These are phyloP conservation scores for Cyprinodon tularosa DNA, from an alignment of 2,113 vertebrate species.

Conservation along the genomic window DNA sequence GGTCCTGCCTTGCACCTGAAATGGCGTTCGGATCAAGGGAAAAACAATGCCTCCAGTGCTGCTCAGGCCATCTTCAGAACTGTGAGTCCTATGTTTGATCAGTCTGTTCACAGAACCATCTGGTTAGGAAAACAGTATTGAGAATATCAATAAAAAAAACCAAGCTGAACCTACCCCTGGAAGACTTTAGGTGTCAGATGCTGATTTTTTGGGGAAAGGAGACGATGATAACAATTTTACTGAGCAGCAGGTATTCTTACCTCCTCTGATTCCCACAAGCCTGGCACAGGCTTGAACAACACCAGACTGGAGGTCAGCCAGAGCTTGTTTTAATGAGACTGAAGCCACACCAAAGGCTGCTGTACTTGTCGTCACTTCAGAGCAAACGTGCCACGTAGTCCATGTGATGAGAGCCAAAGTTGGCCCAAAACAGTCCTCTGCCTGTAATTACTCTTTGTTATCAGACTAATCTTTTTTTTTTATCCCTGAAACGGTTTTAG, in stretches of 20 bases:
- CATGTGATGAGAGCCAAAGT: constrained; percentile 51
- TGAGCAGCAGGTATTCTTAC: constrained; percentile 55
- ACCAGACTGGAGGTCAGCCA: constrained; percentile 73
- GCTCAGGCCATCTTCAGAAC: constrained; percentile 26
- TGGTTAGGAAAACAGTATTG: constrained; percentile 1
- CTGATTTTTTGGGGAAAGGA: constrained; percentile 60
- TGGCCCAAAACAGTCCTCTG: constrained; percentile 54
- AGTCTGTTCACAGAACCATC: constrained; percentile 15
- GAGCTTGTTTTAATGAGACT: constrained; percentile 63
- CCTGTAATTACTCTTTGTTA: constrained; percentile 67
- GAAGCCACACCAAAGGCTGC: constrained; percentile 65
- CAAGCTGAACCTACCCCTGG: not conserved
- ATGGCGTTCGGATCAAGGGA: constrained; percentile 50
- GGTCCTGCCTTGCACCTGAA: constrained; percentile 59
- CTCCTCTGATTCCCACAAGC: constrained; percentile 41
- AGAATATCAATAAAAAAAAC: not conserved
- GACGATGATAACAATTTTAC: constrained; percentile 23
- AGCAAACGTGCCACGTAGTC: constrained; percentile 51
- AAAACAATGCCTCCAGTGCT: constrained; percentile 39
- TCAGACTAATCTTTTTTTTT: constrained; percentile 48
- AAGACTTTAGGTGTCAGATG: constrained; percentile 36
- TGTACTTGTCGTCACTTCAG: constrained; percentile 57
- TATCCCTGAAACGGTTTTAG: constrained; percentile 26
- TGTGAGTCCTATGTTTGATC: constrained; percentile 52
- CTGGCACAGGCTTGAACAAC: constrained; percentile 57